phyloP scores from a whole-genome alignment of 2,888 invertebrate species.

The Hedychridium roseum region DNA sequence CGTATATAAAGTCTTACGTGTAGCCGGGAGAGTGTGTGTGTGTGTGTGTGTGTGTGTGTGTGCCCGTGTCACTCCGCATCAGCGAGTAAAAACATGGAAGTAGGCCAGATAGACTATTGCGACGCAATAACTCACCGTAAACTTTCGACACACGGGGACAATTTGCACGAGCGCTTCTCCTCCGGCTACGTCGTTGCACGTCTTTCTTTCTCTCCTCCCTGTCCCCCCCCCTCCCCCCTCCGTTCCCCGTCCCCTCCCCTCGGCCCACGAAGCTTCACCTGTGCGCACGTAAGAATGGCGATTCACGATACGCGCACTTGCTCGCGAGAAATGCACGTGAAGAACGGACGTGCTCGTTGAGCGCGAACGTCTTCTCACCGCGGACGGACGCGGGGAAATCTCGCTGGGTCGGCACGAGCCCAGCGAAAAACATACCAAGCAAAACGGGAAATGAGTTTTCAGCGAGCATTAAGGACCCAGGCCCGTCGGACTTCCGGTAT shows the following conservation, averaged over 20 bases:
- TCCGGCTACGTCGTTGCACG: constrained; percentile 15
- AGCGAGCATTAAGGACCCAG: too few species aligned
- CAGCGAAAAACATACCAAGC: too few species aligned
- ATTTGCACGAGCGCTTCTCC: constrained; percentile 37
- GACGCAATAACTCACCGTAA: constrained; percentile 58
- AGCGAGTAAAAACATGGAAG: constrained; percentile 54
- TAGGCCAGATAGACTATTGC: constrained; percentile 58
- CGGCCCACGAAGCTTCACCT: too few species aligned
- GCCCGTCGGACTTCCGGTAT: too few species aligned
- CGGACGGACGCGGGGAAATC: too few species aligned
- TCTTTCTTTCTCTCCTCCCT: constrained; percentile 3
- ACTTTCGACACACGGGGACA: constrained; percentile 53
- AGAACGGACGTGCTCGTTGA: too few species aligned
- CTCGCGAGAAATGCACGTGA: too few species aligned
- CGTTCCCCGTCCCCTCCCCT: background rate
- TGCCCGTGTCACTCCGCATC: constrained; percentile 37
- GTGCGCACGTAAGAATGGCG: too few species aligned
- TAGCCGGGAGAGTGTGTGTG: background rate
- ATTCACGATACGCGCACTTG: too few species aligned
- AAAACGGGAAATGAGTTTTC: too few species aligned
- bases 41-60: constrained; percentile 8
- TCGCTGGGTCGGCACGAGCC: too few species aligned
- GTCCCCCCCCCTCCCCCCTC: constrained; percentile 4
- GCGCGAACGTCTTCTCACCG: too few species aligned
- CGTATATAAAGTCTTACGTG: background rate